These are phyloP conservation scores for Conus betulinus DNA, from an alignment of 1,140 invertebrate genomes.

Conservation along the genomic window DNA sequence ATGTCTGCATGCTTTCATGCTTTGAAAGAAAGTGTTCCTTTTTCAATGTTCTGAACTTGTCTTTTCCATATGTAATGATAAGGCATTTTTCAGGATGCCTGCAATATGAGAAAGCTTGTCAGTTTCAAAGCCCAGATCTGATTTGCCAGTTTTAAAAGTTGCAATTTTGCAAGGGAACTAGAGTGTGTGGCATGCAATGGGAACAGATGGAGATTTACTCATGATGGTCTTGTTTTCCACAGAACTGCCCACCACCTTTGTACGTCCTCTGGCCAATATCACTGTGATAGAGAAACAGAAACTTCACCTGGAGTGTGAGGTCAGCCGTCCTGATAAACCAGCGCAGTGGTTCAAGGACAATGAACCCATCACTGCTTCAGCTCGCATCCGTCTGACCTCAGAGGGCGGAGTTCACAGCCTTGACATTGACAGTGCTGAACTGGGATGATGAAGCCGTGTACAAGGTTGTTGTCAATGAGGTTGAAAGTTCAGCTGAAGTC, in stretches of 20 bases:
- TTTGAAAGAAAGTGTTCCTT: too few species aligned
- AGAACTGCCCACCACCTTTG: slow-evolving; percentile 27
- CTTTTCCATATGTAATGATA: too few species aligned
- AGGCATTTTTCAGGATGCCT: too few species aligned
- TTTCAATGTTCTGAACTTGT: too few species aligned
- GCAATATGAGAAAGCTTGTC: too few species aligned
- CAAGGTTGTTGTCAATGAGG: slow-evolving; percentile 79
- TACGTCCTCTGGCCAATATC: slow-evolving; percentile 61
- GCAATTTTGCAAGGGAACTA: too few species aligned
- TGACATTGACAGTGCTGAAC: slow-evolving; percentile 62
- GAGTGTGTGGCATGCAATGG: too few species aligned
- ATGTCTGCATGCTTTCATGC: too few species aligned
- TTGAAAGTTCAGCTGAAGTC: slow-evolving; percentile 58
- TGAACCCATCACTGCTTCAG: slow-evolving; percentile 49
- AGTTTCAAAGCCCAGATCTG: too few species aligned
- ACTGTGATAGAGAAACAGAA: slow-evolving; percentile 64
- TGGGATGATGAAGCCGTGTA: slow-evolving; percentile 72
- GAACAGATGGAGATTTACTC: too few species aligned
- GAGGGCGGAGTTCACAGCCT: slow-evolving; percentile 67
- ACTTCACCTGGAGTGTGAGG: slow-evolving; percentile 79
- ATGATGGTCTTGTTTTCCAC: background rate
- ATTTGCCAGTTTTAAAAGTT: too few species aligned
- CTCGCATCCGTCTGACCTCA: slow-evolving; percentile 59
- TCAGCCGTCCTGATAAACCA: slow-evolving; percentile 94
- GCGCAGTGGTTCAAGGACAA: slow-evolving; percentile 96